Conservation (phyloP, 2,888 invertebrate genomes). For the Eumerus sabulonum region DNA sequence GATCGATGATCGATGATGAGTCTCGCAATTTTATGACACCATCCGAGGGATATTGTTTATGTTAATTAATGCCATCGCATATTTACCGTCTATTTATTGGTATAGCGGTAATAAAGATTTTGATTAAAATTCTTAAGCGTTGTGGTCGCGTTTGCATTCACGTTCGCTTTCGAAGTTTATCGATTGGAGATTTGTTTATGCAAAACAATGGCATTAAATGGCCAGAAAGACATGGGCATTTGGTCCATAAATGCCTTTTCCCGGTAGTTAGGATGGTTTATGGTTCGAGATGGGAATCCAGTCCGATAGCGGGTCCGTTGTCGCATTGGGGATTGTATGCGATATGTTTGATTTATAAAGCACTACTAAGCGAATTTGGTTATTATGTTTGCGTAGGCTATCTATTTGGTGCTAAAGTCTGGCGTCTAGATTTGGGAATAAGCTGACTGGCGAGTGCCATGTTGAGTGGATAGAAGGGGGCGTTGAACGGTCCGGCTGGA, state of each 20-base stretch:
- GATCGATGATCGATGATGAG: constrained; percentile 67
- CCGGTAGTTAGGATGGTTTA: constrained; percentile 55
- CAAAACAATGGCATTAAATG: constrained; percentile 65
- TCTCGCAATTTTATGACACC: constrained; percentile 48
- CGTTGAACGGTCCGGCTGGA: too few relatives aligned
- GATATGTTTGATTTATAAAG: constrained; percentile 56
- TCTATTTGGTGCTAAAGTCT: not conserved
- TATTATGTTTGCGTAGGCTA: constrained; percentile 17
- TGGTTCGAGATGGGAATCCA: constrained; percentile 40
- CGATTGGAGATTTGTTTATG: constrained; percentile 61
- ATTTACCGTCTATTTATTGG: constrained; percentile 59
- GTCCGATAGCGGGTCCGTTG: constrained; percentile 17
- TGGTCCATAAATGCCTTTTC: constrained; percentile 59
- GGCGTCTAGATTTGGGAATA: not conserved
- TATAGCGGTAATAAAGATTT: constrained; percentile 60
- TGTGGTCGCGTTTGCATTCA: constrained; percentile 19
- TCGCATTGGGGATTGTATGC: constrained; percentile 28
- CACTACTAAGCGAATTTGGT: constrained; percentile 51
- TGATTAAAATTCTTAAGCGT: constrained; percentile 59
- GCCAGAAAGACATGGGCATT: constrained; percentile 59
- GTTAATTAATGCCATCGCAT: constrained; percentile 46
- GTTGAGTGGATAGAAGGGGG: too few relatives aligned
- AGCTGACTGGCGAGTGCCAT: too few relatives aligned
- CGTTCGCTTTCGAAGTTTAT: constrained; percentile 34
- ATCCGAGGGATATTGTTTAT: constrained; percentile 60